These are phyloP conservation scores for Orchestia grillus DNA, from an alignment of 1,140 invertebrate species.

Conservation along the genomic window DNA sequence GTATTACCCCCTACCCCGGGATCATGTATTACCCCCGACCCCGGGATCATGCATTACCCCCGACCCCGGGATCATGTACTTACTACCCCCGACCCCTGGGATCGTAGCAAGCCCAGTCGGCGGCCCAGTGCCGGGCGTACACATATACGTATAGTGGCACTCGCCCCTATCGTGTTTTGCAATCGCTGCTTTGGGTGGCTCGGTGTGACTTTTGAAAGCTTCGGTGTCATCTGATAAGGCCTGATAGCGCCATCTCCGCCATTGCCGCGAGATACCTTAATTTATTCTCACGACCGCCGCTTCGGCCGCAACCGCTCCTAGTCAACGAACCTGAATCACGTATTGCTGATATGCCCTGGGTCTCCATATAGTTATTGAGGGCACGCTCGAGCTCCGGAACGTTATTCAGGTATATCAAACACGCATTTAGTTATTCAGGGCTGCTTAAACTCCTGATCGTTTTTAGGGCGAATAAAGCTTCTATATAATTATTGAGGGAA, in stretches of 20 bases:
- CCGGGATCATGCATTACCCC: background rate
- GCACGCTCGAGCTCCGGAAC: background rate
- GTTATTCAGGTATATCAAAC: background rate
- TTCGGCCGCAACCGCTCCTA: background rate
- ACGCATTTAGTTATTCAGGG: background rate
- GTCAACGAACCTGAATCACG: background rate
- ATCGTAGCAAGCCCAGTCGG: background rate
- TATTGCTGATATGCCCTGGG: background rate
- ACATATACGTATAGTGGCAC: background rate
- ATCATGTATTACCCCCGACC: background rate
- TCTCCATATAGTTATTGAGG: background rate
- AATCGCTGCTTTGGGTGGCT: constrained; percentile 12
- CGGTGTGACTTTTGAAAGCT: constrained; percentile 55
- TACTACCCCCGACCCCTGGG: no score
- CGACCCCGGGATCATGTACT: no score
- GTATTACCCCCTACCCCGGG: background rate
- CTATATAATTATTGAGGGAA: background rate
- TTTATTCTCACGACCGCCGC: constrained; percentile 42
- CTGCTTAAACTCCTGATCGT: background rate
- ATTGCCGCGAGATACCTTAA: constrained; percentile 19
- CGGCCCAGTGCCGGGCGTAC: background rate
- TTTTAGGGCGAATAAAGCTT: background rate
- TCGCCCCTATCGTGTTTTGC: background rate
- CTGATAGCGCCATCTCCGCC: constrained; percentile 46
- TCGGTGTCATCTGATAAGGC: constrained; percentile 50